These are phyloP conservation scores for Cyanoliseus patagonus DNA, from an alignment of 2,113 vertebrate genomes.

Conservation along the genomic window DNA sequence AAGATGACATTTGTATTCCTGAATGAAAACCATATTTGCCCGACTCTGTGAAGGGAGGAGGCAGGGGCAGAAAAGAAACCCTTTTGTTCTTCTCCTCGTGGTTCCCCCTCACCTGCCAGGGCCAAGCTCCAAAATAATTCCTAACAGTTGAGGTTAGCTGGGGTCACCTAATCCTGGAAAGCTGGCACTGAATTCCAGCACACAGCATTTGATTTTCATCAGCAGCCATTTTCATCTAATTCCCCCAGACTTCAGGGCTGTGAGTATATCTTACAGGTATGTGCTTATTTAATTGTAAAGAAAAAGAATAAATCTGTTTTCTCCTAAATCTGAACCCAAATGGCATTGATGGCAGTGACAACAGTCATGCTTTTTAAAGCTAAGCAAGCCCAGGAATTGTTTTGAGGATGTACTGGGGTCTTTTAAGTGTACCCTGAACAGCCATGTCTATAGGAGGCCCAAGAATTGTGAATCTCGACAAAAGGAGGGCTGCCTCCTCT, in stretches of 20 bases:
- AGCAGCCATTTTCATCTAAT: not conserved
- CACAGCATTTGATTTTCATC: not conserved
- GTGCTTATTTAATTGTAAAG: not conserved
- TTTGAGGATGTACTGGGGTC: not conserved
- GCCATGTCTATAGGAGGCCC: not conserved
- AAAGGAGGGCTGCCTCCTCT: not conserved
- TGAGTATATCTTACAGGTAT: not conserved
- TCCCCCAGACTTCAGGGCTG: not conserved
- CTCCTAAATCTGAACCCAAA: not conserved
- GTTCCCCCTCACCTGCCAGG: conserved; percentile 36
- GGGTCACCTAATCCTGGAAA: conserved; percentile 52
- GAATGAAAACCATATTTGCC: conserved; percentile 58
- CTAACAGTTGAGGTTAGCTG: conserved; percentile 54
- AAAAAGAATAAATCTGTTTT: not conserved
- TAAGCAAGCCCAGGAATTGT: not conserved
- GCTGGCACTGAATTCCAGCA: conserved; percentile 34
- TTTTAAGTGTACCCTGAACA: not conserved
- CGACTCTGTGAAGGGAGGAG: not conserved
- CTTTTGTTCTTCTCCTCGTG: conserved; percentile 57
- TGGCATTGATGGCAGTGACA: not conserved
- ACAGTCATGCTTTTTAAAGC: not conserved
- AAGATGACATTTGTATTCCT: conserved; percentile 46
- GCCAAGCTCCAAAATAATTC: conserved; percentile 51
- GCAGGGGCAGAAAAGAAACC: conserved; percentile 1
- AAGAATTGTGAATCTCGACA: not conserved